Conservation (phyloP, 2,113 vertebrate species). For the Larimichthys crocea region DNA sequence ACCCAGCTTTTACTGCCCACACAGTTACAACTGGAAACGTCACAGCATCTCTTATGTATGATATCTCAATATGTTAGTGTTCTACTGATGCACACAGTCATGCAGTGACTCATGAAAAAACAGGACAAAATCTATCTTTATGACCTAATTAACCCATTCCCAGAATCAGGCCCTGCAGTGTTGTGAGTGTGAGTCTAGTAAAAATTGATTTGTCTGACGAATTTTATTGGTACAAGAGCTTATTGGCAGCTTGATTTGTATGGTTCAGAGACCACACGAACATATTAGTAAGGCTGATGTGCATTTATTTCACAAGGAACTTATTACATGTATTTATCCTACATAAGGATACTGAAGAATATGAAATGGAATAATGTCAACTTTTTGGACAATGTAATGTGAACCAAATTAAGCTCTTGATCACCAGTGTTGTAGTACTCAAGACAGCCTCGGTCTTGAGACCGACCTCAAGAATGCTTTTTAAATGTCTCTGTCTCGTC, state of each 20-base stretch:
- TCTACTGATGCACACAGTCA: constrained; percentile 1
- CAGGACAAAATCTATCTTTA: constrained; percentile 8
- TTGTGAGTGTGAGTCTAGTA: constrained; percentile 6
- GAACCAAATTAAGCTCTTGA: neutral
- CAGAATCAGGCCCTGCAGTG: constrained; percentile 7
- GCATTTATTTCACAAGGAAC: neutral
- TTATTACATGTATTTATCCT: neutral
- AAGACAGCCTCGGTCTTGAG: too few relatives aligned
- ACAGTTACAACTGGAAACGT: neutral
- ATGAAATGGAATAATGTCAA: neutral
- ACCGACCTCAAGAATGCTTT: too few relatives aligned
- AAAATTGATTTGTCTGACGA: constrained; percentile 28
- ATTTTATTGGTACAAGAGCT: neutral
- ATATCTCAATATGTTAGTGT: neutral
- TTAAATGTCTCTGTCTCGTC: too few relatives aligned
- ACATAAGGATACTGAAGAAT: neutral
- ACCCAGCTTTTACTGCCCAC: constrained; percentile 2
- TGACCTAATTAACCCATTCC: constrained; percentile 43
- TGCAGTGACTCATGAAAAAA: constrained; percentile 50
- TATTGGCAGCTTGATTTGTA: neutral
- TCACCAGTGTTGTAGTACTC: too few relatives aligned
- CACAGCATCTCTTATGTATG: neutral
- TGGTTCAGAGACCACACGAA: neutral
- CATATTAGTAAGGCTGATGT: neutral
- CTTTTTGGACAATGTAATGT: neutral